Conservation (phyloP, 1,140 invertebrate genomes). For the Leptopilina boulardi region DNA sequence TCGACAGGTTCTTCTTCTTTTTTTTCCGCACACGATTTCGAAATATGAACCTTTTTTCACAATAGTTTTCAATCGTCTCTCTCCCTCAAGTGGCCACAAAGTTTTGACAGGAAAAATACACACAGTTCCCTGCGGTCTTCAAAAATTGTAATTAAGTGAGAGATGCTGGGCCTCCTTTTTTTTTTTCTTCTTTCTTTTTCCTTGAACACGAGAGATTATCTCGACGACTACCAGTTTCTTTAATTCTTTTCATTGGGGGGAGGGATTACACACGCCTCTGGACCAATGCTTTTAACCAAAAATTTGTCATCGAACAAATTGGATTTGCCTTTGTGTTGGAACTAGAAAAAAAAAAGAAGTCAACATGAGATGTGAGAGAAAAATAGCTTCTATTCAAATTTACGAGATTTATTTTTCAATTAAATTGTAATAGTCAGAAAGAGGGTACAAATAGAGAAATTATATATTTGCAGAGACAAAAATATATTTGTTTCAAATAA, state of each 20-base stretch:
- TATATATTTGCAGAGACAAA: too few species aligned
- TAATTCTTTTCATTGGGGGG: neutral
- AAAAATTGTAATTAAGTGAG: conserved; percentile 64
- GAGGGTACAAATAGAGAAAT: too few species aligned
- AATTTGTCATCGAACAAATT: conserved; percentile 35
- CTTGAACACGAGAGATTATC: conserved; percentile 51
- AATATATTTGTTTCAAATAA: too few species aligned
- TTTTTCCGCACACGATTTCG: neutral
- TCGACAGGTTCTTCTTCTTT: neutral
- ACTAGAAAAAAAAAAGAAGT: neutral
- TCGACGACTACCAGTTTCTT: conserved; percentile 39
- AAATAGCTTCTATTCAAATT: too few species aligned
- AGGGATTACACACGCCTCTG: conserved; percentile 7
- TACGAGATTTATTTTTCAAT: neutral
- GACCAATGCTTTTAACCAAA: neutral
- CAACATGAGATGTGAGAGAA: too few species aligned
- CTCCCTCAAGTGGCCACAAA: conserved; percentile 33
- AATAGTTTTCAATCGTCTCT: neutral
- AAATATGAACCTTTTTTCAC: neutral
- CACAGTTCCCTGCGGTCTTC: conserved; percentile 46
- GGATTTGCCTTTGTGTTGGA: neutral
- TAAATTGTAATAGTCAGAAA: neutral
- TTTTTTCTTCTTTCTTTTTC: conserved; percentile 34
- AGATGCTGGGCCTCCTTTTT: conserved; percentile 26
- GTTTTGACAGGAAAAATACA: conserved; percentile 57